Percentiles rank a stretch among this genome's conserved stretches.
These are phyloP conservation scores for Calypte anna DNA, from an alignment of 2,113 vertebrate genomes.

Conservation along the genomic window DNA sequence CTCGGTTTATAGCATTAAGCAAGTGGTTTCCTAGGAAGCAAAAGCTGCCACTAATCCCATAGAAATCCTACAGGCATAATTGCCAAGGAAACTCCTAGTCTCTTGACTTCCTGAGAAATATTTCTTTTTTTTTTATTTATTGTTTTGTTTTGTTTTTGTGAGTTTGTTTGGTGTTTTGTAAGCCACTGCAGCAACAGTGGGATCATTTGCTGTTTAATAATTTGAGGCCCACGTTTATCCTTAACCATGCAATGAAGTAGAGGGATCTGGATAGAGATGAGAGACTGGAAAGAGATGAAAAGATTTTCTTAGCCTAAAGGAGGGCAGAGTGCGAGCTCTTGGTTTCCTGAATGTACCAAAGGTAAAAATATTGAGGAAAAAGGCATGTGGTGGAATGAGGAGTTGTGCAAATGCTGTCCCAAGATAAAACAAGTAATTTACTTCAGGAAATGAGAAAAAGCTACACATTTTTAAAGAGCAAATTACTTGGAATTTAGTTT, in stretches of 20 bases:
- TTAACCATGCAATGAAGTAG: background rate
- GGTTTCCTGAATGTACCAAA: background rate
- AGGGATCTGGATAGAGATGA: background rate
- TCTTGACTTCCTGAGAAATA: background rate
- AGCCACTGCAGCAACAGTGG: background rate
- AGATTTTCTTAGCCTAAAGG: background rate
- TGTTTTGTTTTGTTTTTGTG: background rate
- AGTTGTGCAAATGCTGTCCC: background rate
- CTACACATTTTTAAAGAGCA: background rate
- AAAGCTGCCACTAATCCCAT: background rate
- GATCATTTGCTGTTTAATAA: background rate
- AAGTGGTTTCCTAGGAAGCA: background rate
- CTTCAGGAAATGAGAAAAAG: background rate
- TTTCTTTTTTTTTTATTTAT: background rate
- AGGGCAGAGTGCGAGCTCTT: background rate
- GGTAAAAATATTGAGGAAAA: background rate
- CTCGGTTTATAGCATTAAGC: background rate
- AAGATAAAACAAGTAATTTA: background rate
- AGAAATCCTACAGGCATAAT: background rate
- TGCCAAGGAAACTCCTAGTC: background rate
- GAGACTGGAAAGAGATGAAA: background rate
- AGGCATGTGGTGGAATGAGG: background rate
- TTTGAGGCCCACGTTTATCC: background rate
- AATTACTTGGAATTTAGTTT: background rate
- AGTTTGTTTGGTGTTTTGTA: background rate